Base-by-base conservation (phyloP, 35 echinoderm and acorn worm species). In the Eucidaris tribuloides region DNA sequence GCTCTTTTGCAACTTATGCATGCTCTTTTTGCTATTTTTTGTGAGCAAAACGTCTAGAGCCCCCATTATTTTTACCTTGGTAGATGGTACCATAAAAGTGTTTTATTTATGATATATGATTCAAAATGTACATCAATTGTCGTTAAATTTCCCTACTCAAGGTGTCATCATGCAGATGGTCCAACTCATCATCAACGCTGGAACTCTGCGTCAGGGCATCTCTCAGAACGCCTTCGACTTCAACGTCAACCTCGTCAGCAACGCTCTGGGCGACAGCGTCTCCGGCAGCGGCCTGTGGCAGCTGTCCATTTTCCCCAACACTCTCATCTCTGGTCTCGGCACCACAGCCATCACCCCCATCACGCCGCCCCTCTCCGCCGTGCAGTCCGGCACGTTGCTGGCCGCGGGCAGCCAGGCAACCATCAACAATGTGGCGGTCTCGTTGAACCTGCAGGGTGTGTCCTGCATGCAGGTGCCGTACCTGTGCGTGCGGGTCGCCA, bases 261-360 rank as follows among this genome's bases (percentile, higher is more conserved):
- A 87, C 35, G 62, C 85, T 15, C 36, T 45, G 3, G 89, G 94
- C n/a, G 83, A 72, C 11, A 77, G 85, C 55, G 57, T 92, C 25
- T 32, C 58, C 0, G 94, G 94, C 4, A 80, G 70, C 15, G 70
- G 87, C 38, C 89, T 97, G 2, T 97, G 94, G 94, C 80, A 48
- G 6, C 74, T 97, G 0, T 82, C 91, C 65, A 43, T 91, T 14
- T 91, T 86, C 89, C 78, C 89, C 44, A 91, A 79, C 57, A 81
- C 78, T 9, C 58, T 78, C 42, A 49, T 43, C n/a, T 71, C 41
- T 33, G 89, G 89, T 42, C 25, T 39, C 36, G 83, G 83, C 37
- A 56, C 18, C 13, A 28, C 62, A 23, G 23, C 48, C 22, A 36
- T 9, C 48, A 4, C 78, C 5, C 43, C 14, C 7, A 24, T 15